Base-by-base conservation (phyloP, 2,113 vertebrate genomes). In the Morphnarchus princeps region DNA sequence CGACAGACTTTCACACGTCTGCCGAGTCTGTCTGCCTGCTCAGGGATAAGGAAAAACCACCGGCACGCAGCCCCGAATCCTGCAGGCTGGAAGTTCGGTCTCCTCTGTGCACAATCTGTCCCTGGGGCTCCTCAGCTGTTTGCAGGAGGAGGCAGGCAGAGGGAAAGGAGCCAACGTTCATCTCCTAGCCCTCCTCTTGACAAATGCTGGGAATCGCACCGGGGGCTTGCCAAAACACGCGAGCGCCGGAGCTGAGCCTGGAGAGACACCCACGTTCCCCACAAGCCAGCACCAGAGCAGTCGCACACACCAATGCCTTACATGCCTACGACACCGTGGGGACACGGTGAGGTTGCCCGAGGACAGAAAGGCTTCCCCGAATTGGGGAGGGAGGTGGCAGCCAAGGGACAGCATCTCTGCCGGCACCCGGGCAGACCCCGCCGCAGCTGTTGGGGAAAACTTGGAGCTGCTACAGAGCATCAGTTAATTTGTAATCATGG, bases 1-100 rank as follows among this genome's bases (percentile, higher is more conserved):
- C 12, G 45, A 55, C 95, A 96, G 96, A 96, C 81, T 96, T 96
- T 45, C 11, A 21, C 69, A 2, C 83, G 83, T 97, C 96, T 96
- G 95, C 93, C 21, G 47, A 24, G 87, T 83, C 76, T 55, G 96
- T 29, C 91, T 94, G 93, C 77, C 87, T 57, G 87, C 92, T 89
- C 42, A 1, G 80, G 92, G 89, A 65, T 2, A 15, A 15, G 83
- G 71, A 55, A 28, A 25, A 66, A 34, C 15, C 90, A 69, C 50
- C 69, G 4, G 90, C 88, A 5, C 6, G 0, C 87, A 74, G 72
- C 59, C 89, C 87, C 1, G 10, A 7, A 79, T 83, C 90, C 90
- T 1, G 29, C 82, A 32, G 82, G 36, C 66, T 83, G 90, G 3
- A 32, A 71, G 66, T 50, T 81, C 2, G 19, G 29, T 20, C 88